These are phyloP conservation scores for Bursaphelenchus okinawaensis DNA, from an alignment of 2,888 invertebrate genomes.

Conservation along the genomic window DNA sequence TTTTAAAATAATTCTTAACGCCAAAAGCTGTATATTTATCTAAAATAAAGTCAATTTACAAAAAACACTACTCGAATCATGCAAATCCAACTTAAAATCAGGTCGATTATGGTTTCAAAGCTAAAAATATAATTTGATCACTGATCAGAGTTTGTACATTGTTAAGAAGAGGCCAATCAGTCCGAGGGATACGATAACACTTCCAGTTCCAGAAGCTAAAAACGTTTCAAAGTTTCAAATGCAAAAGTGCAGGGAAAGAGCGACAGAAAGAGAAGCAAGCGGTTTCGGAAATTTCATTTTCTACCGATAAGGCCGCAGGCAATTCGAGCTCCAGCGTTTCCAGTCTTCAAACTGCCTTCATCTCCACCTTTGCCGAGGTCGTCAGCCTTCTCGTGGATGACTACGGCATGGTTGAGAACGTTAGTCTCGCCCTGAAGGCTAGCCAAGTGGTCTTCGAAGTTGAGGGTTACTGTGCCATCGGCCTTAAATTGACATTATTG, in stretches of 20 bases:
- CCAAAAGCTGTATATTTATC: too few species aligned
- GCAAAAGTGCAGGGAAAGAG: background rate
- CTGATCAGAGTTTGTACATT: background rate
- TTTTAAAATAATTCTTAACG: too few species aligned
- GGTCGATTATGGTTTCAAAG: background rate
- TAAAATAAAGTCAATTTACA: too few species aligned
- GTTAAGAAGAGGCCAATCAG: background rate
- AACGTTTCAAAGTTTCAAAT: background rate
- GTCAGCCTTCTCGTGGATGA: constrained; percentile 57
- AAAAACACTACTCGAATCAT: background rate
- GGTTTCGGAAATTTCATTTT: background rate
- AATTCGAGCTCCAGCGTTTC: constrained; percentile 48
- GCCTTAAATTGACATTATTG: constrained; percentile 32
- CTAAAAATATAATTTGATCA: background rate
- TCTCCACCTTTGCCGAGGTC: constrained; percentile 57
- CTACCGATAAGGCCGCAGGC: constrained; percentile 53
- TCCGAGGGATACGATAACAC: background rate
- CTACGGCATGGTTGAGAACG: constrained; percentile 40
- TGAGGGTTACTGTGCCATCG: constrained; percentile 31
- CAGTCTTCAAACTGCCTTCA: constrained; percentile 43
- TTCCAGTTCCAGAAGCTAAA: background rate
- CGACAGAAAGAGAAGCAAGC: background rate
- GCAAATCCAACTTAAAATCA: background rate
- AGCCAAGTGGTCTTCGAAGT: constrained; percentile 39
- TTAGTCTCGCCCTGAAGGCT: constrained; percentile 37